Evolutionary conservation across 2,888 invertebrate species (phyloP).

Genomic region (Drosophila algonquin): DNA sequence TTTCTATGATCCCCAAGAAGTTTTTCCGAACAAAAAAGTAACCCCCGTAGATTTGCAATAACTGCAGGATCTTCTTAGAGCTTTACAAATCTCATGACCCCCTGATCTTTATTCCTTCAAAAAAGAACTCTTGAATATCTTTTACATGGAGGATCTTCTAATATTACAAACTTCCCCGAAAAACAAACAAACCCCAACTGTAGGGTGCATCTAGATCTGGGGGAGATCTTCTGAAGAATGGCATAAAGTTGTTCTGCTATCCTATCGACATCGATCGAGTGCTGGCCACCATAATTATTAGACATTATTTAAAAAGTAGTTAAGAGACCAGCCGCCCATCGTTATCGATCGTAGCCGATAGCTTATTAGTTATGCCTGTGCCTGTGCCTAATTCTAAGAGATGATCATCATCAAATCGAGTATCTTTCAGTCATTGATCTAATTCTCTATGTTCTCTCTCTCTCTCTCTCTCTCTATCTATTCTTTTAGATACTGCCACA

Average conservation of each 20-base stretch:
- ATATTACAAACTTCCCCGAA: not conserved
- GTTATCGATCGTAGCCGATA: slow-evolving; percentile 37
- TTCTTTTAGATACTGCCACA: slow-evolving; percentile 88
- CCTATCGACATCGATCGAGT: slow-evolving; percentile 13
- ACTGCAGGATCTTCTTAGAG: too few relatives aligned
- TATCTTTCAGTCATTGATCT: slow-evolving; percentile 35
- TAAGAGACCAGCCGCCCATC: slow-evolving; percentile 36
- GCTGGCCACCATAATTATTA: slow-evolving; percentile 46
- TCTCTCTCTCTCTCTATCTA: not conserved
- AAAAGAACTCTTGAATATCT: too few relatives aligned
- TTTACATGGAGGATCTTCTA: too few relatives aligned
- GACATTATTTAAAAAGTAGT: slow-evolving; percentile 58
- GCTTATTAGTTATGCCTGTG: slow-evolving; percentile 40
- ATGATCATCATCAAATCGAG: slow-evolving; percentile 7
- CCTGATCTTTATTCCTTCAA: too few relatives aligned
- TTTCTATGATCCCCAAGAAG: too few relatives aligned
- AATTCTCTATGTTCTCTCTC: slow-evolving; percentile 17
- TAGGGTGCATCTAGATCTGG: slow-evolving; percentile 2
- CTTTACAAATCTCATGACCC: too few relatives aligned
- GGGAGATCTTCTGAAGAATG: not conserved
- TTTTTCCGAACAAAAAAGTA: too few relatives aligned
- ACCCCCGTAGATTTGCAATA: too few relatives aligned
- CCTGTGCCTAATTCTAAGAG: not conserved
- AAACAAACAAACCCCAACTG: not conserved
- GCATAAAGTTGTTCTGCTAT: slow-evolving; percentile 12